Evolutionary conservation across 2,113 vertebrate species (phyloP).

Genomic region (Serinus canaria): DNA sequence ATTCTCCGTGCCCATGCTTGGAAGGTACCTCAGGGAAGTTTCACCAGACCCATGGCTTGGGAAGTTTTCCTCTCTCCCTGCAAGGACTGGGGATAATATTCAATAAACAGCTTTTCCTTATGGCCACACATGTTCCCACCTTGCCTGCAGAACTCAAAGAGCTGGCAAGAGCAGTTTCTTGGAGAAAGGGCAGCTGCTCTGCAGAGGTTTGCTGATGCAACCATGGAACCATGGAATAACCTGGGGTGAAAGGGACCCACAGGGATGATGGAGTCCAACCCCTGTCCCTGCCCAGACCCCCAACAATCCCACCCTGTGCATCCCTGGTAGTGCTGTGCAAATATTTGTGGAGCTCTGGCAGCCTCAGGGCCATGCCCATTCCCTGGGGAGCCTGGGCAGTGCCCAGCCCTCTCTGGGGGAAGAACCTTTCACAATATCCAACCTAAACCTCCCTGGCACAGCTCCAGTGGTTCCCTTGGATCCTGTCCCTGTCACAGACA

Average conservation of each 20-base stretch:
- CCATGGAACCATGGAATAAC: neutral
- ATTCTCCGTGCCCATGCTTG: rapidly evolving
- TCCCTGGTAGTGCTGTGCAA: rapidly evolving
- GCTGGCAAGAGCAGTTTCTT: rapidly evolving
- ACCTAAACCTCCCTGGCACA: neutral
- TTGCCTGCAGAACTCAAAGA: neutral
- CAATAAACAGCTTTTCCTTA: neutral
- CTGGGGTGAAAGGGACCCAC: neutral
- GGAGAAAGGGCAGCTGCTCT: neutral
- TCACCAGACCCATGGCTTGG: rapidly evolving
- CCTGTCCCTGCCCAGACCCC: neutral
- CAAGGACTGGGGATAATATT: neutral
- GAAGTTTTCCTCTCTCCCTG: neutral
- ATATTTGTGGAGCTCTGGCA: neutral
- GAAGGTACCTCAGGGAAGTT: neutral
- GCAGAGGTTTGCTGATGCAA: neutral
- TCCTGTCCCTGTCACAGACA: neutral
- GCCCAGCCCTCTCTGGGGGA: neutral
- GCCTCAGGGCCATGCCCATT: rapidly evolving
- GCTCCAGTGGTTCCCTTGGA: rapidly evolving
- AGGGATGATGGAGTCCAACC: neutral
- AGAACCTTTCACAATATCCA: neutral
- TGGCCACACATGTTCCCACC: rapidly evolving
- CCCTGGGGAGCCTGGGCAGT: neutral
- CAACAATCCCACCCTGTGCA: neutral